phyloP scores from a whole-genome alignment of 2,888 invertebrate genomes.

The Acanthosepion esculentum region DNA sequence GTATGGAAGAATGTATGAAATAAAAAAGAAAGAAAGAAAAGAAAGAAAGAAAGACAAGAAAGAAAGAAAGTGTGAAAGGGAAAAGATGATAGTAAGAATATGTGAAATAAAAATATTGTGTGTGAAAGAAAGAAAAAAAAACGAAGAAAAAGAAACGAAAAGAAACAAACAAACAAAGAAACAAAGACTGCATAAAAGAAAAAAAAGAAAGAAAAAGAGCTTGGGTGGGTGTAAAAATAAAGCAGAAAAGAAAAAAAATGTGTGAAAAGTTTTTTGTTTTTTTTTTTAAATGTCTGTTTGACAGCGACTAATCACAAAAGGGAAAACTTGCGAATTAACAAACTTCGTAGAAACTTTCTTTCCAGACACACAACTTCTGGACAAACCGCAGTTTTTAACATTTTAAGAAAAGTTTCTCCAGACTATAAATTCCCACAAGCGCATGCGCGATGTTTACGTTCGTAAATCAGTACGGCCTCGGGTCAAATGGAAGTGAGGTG shows the following conservation, averaged over 20 bases:
- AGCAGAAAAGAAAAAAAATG: not conserved
- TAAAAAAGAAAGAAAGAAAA: not conserved
- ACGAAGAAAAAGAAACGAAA: not conserved
- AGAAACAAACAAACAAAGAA: not conserved
- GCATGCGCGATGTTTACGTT: too few relatives aligned
- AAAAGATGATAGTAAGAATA: not conserved
- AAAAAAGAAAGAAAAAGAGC: not conserved
- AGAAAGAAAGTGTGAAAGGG: not conserved
- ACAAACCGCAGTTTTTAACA: not conserved
- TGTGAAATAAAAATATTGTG: too few relatives aligned
- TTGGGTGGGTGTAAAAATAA: not conserved
- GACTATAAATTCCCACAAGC: not conserved
- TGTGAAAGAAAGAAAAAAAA: too few relatives aligned
- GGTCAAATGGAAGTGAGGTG: too few relatives aligned
- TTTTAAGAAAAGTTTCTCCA: not conserved
- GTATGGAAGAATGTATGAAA: too few relatives aligned
- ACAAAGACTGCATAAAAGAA: not conserved
- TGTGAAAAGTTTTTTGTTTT: too few relatives aligned
- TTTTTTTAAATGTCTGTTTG: not conserved
- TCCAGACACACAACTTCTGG: not conserved
- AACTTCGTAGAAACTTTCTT: not conserved
- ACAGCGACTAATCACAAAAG: not conserved
- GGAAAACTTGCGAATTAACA: not conserved
- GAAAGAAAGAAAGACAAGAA: not conserved
- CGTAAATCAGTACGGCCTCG: too few relatives aligned